Base-by-base conservation (phyloP, 2,797 vertebrate genomes). In the Diplodus sargus region DNA sequence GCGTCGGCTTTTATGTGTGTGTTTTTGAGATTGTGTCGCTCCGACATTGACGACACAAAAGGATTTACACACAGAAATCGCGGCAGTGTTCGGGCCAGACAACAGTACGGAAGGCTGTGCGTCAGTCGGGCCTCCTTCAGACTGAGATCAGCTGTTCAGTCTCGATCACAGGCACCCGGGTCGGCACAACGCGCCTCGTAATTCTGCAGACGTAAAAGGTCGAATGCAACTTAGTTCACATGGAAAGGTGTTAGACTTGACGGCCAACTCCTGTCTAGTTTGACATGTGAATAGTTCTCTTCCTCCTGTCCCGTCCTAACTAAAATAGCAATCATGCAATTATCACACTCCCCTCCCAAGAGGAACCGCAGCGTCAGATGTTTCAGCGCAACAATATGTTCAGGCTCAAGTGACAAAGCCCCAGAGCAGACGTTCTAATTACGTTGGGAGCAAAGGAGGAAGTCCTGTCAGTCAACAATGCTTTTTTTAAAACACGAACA, bases 1-100 rank as follows among this genome's bases (percentile, higher is more conserved):
- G 63, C 61, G 77, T 81, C 52, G 14, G 70, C 68, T 80, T 83
- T 75, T 59, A 60, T 76, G 51, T 70, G 69, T 74, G 60, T 54
- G 47, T 71, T 76, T 81, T 67, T 58, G 22, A 70, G 78, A 76
- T 78, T 69, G 63, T 52, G 63, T 53, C 17, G n/a, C 51, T 23
- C 51, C 4, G 17, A 70, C 75, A 58, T 2, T 28, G 53, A 79
- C 52, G 42, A 61, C 34, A 80, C 64, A 79, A 74, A 76, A 58
- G 52, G 54, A 78, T 83, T 30, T 66, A 25, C 71, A 47, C 65
- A 51, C 28, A 48, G 61, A 85, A 83, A 67, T 75, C 28, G 23
- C 47, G 17, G 62, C 28, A 5, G 53, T 71, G 51, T 79, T 67
- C 51, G 70, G 48, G 6, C n/a, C 60, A 25, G 25, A 58, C 45